Evolutionary conservation across 1,140 invertebrate species (phyloP).

Genomic region (Palaemon carinicauda): DNA sequence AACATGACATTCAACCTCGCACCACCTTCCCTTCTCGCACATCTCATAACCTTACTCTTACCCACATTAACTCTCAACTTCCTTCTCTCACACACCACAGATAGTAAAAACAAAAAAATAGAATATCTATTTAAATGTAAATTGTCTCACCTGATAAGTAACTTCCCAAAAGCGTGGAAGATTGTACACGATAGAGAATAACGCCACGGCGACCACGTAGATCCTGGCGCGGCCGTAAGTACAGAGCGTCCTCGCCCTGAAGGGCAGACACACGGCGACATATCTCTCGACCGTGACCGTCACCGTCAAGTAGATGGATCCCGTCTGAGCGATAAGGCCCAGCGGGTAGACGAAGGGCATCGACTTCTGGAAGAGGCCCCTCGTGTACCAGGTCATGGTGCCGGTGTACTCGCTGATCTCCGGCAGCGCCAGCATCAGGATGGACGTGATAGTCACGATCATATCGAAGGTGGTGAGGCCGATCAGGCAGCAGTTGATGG

Average conservation of each 20-base stretch:
- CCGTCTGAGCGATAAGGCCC: conserved; percentile 82
- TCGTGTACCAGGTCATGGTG: conserved; percentile 78
- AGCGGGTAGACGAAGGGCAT: conserved; percentile 86
- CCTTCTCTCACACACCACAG: no score
- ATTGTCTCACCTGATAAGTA: conserved; percentile 56
- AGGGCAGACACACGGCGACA: conserved; percentile 94
- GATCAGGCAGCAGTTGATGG: conserved; percentile 91
- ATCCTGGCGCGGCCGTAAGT: conserved; percentile 87
- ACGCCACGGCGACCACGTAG: conserved; percentile 83
- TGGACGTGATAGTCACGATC: conserved; percentile 83
- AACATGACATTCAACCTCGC: no score
- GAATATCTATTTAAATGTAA: no score
- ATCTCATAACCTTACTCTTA: no score
- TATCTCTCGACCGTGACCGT: conserved; percentile 95
- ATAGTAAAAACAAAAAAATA: no score
- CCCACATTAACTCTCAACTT: no score
- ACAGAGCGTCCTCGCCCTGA: conserved; percentile 86
- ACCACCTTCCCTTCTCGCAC: no score
- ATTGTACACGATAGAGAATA: conserved; percentile 88
- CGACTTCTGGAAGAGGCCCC: conserved; percentile 78
- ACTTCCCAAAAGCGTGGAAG: conserved; percentile 74
- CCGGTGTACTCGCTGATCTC: conserved; percentile 83
- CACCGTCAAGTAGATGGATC: conserved; percentile 93
- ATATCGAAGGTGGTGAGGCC: conserved; percentile 91
- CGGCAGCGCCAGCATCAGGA: conserved; percentile 86